Evolutionary conservation across 2,888 invertebrate genomes (phyloP), one percentile per base, ranked within the genome.

Genomic region (Neoscelio sp.): DNA sequence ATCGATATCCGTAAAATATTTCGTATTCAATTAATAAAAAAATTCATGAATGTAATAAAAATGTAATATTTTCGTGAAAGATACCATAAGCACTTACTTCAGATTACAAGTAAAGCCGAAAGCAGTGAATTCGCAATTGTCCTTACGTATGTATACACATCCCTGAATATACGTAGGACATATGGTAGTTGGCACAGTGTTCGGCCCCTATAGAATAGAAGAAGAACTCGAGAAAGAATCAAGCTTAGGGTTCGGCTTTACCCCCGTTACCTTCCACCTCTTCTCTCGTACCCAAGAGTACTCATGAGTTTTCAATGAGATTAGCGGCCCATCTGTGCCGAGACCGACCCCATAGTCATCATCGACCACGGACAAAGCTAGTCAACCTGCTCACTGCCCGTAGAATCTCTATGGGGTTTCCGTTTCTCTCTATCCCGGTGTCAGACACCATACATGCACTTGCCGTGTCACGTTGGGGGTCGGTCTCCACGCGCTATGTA

Each of bases 221-320:
- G 80, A 83, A 80, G 81, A 82, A 81, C 84, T 83, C 82, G 76
- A 76, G 71, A 74, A 80, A 75, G 65, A 74, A 75, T 67, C 68
- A 77, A 77, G 71, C 78, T 80, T 82, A 82, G 83, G 85, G 83
- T 86, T 83, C 83, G 75, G 75, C 80, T 82, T 70, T 50, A 52
- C 81, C 81, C 81, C 81, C 73, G 52, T 54, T 70, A 52, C 70
- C 81, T 80, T 35, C 67, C 56, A 68, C 78, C 76, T 58, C 74
- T 76, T 76, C 78, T 80, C 68, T 80, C 76, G 74, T 68, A 79
- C 78, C 84, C 83, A 84, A 89, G 88, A 89, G 90, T 90, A 87
- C 89, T 90, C 90, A 89, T 89, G 88, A 90, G 90, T 90, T 90
- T 90, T 89, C 89, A 90, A 90, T 90, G 89, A 90, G 90, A 90